Percentiles rank a stretch among this genome's conserved stretches.
phyloP scores from a whole-genome alignment of 2,888 invertebrate genomes.

The Polietes domitor region DNA sequence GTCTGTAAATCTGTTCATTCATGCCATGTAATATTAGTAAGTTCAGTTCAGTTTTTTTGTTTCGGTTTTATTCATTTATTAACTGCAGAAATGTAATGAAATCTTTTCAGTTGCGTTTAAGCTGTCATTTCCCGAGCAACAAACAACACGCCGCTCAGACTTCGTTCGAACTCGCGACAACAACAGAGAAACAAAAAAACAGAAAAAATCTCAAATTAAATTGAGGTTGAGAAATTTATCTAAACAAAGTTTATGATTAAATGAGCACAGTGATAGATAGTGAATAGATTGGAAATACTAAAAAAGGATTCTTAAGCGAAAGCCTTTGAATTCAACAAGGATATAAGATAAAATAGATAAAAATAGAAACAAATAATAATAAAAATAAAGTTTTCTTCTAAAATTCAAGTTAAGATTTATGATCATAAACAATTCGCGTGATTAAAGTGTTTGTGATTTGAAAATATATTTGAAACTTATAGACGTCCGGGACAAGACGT shows the following conservation, averaged over 20 bases:
- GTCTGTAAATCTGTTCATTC: neutral
- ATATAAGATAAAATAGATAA: too few relatives aligned
- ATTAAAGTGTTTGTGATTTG: too few relatives aligned
- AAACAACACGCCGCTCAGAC: conserved; percentile 8
- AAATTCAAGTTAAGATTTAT: too few relatives aligned
- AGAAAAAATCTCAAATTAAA: neutral
- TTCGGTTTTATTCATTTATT: conserved; percentile 70
- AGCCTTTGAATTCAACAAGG: too few relatives aligned
- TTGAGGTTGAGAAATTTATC: neutral
- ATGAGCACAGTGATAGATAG: too few relatives aligned
- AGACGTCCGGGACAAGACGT: too few relatives aligned
- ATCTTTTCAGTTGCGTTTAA: conserved; percentile 74
- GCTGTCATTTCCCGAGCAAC: conserved; percentile 72
- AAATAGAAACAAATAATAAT: too few relatives aligned
- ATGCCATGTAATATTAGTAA: neutral
- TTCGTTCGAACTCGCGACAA: neutral
- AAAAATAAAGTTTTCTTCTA: too few relatives aligned
- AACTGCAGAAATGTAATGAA: conserved; percentile 71
- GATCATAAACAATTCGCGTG: too few relatives aligned
- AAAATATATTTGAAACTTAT: too few relatives aligned
- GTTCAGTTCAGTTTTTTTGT: conserved; percentile 18
- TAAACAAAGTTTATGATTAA: neutral
- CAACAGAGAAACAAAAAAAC: neutral
- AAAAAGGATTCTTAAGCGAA: too few relatives aligned
- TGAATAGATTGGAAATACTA: too few relatives aligned